phyloP scores from a whole-genome alignment of 2,113 vertebrate species.

The Aegypius monachus region DNA sequence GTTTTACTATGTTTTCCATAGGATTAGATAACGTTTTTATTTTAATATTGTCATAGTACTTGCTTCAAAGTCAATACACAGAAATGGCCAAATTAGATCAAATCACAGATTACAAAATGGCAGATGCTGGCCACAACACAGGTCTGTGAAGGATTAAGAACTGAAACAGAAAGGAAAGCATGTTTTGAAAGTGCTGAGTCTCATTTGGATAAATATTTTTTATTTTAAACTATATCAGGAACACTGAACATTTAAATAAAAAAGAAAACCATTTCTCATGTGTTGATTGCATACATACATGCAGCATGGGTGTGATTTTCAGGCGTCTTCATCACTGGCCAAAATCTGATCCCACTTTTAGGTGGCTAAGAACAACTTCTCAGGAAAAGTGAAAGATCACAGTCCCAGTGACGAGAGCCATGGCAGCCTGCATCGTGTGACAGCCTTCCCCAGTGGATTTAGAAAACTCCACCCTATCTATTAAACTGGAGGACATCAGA shows the following conservation, averaged over 20 bases:
- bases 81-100: background rate
- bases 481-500: background rate
- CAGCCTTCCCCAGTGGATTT: background rate
- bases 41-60: background rate
- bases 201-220: background rate
- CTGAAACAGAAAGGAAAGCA: background rate
- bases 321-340: background rate
- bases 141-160: background rate
- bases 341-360: background rate
- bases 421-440: background rate
- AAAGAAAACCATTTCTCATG: background rate
- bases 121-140: background rate
- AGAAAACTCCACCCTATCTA: background rate
- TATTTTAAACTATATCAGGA: background rate
- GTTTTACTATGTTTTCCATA: background rate
- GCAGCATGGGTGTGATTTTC: background rate
- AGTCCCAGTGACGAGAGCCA: background rate
- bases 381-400: background rate
- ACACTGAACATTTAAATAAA: background rate
- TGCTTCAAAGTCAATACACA: background rate
- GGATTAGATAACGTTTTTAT: background rate
- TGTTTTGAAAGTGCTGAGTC: background rate
- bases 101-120: background rate
- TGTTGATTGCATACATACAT: background rate
- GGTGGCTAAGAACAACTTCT: background rate